Conservation (phyloP, 2,888 invertebrate species). For the Nemotelus nigrinus region DNA sequence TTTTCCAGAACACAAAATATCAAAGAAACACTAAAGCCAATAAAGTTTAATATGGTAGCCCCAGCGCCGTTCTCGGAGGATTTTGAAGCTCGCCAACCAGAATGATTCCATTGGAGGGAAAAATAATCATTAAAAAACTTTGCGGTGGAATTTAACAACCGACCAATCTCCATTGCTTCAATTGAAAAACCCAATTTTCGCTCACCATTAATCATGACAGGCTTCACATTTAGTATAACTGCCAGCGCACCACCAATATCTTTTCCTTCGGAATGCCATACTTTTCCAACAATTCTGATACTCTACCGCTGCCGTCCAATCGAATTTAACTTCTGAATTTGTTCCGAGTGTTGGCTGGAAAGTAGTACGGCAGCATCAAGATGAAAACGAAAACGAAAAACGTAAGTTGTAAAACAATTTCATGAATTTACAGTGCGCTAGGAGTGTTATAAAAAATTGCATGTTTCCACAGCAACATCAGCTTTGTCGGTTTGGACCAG, state of each 20-base stretch:
- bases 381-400: conserved; percentile 12
- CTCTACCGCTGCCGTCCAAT: not conserved
- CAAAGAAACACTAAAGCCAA: no score
- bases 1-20: no score
- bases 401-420: conserved; percentile 29
- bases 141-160: no score
- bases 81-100: no score
- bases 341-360: not conserved
- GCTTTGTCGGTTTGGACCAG: not conserved
- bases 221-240: conserved; percentile 2
- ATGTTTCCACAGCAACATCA: conserved; percentile 24
- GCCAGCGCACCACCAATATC: not conserved
- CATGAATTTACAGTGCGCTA: conserved; percentile 27
- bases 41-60: no score
- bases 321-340: conserved; percentile 3
- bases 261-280: conserved; percentile 5
- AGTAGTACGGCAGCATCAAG: not conserved
- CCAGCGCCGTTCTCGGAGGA: no score
- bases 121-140: no score
- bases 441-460: conserved; percentile 23
- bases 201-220: no score
- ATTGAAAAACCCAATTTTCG: no score
- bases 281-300: not conserved
- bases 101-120: no score
- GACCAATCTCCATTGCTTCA: no score